Base-by-base conservation (phyloP, 2,113 vertebrate species). In the Mola mola region DNA sequence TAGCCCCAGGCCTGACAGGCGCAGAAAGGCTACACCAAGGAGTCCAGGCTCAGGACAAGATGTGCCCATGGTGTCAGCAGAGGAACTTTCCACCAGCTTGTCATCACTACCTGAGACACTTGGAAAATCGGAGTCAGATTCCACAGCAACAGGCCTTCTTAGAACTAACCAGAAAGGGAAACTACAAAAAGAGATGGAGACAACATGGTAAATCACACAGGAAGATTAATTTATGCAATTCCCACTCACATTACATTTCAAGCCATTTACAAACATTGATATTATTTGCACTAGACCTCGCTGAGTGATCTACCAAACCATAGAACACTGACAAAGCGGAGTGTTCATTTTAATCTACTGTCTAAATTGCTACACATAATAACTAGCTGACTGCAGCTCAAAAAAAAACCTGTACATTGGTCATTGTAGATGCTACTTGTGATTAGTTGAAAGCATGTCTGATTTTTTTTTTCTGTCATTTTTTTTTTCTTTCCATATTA, bases 61-160 rank as follows among this genome's bases (percentile, higher is more conserved):
- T 3, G 95, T 95, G 7, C 94, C 95, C 1, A 71, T 96, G 3
- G 96, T 96, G 52, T 96, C 94, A 0, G 93, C 94, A 60, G 96
- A 98, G 78, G 95, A 98, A 0, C 85, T 95, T 46, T 96, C 94
- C 72, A 89, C 87, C 51, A 95, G 93, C 77, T 92, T 90, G 61
- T 94, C 95, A 50, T 93, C 92, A 0, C 93, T 95, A 55, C 93
- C 92, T 15, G 95, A 97, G 55, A 75, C 77, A 4, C 79, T 85
- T 40, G 88, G 90, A 53, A 92, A 79, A 81, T 77, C 75, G 0
- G 94, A 93, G 11, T 85, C 86, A 6, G 93, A 92, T 11, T 43
- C 56, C 3, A 82, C 88, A 2, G 85, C 86, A 77, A 52, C 84
- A 56, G 89, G 90, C 48, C 82, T 90, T 48, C 83, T 93, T 68